phyloP scores from a whole-genome alignment of 23 tunicate genomes.

The Phallusia fumigata region DNA sequence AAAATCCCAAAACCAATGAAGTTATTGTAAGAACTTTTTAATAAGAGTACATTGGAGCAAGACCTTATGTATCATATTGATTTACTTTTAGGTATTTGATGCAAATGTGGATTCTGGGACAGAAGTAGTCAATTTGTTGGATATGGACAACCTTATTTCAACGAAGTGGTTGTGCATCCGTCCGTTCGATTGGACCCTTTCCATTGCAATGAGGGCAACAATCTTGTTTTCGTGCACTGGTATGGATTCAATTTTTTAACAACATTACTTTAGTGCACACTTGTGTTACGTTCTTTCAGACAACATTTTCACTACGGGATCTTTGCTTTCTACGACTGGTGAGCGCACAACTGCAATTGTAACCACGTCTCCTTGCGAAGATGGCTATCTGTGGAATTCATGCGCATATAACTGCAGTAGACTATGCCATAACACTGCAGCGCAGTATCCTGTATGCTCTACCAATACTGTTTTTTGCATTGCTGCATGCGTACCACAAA shows the following conservation, averaged over 20 bases:
- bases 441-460: neutral
- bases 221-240: neutral
- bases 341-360: neutral
- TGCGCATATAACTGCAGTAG: conserved; percentile 19
- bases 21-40: neutral
- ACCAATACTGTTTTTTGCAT: conserved; percentile 1
- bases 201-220: conserved; percentile 7
- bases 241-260: neutral
- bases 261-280: too few relatives aligned
- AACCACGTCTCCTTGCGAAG: conserved; percentile 5
- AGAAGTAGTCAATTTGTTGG: neutral
- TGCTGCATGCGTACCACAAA: neutral
- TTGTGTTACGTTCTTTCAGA: too few relatives aligned
- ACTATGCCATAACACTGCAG: conserved; percentile 6
- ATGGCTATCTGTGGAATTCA: conserved; percentile 14
- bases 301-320: neutral
- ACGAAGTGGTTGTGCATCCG: conserved; percentile 10
- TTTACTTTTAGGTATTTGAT: neutral
- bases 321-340: neutral
- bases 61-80: neutral
- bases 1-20: neutral
- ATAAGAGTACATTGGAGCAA: neutral
- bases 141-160: neutral
- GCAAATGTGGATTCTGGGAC: neutral
- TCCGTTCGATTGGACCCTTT: neutral